phyloP scores from a whole-genome alignment of 2,888 invertebrate genomes.

The Branchellion lobata region DNA sequence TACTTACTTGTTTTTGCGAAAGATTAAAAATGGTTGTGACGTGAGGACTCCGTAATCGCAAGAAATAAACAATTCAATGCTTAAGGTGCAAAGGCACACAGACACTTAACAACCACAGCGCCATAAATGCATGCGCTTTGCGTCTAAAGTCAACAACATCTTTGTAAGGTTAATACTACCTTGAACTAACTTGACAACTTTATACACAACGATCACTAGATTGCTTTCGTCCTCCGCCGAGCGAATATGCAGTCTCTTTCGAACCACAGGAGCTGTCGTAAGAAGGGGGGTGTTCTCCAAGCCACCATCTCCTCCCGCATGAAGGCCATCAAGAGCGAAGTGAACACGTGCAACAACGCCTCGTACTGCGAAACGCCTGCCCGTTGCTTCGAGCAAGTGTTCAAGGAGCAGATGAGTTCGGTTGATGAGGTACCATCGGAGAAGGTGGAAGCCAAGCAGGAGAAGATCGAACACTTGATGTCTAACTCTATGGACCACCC shows the following conservation, averaged over 20 bases:
- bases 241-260: too few species aligned
- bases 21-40: neutral
- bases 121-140: too few species aligned
- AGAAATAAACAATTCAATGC: neutral
- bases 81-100: too few species aligned
- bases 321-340: neutral
- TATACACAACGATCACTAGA: too few species aligned
- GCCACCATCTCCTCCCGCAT: neutral
- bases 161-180: too few species aligned
- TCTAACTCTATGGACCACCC: neutral
- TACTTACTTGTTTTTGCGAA: neutral
- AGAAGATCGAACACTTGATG: neutral
- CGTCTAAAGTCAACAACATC: neutral
- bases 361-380: neutral
- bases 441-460: neutral
- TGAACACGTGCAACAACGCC: slow-evolving; percentile 2
- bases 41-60: neutral
- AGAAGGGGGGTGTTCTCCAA: too few species aligned
- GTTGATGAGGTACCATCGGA: neutral
- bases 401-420: neutral
- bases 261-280: too few species aligned
- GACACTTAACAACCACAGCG: too few species aligned
- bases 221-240: too few species aligned
- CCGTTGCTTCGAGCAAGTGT: neutral
- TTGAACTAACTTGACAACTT: too few species aligned